Conservation (phyloP, 2,113 vertebrate species). For the Phrynocephalus versicolor region DNA sequence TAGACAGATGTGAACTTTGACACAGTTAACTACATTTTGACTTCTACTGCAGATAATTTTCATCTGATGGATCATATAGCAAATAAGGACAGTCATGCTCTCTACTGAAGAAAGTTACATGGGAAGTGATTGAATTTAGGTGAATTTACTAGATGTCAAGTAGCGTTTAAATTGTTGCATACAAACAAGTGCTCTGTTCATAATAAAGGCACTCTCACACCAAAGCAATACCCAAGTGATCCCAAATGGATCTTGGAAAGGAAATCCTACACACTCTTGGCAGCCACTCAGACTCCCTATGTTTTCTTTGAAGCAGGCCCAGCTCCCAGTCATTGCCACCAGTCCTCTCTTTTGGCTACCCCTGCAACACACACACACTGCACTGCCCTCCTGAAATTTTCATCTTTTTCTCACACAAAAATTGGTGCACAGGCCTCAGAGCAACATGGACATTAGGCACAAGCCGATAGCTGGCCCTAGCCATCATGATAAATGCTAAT, state of each 20-base stretch:
- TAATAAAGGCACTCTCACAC: neutral
- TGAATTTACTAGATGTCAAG: neutral
- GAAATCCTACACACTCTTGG: no score
- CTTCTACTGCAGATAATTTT: slow-evolving; percentile 62
- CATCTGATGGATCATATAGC: slow-evolving; percentile 38
- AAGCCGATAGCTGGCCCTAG: neutral
- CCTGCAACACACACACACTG: no score
- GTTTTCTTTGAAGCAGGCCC: neutral
- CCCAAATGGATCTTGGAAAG: neutral
- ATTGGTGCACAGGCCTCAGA: neutral
- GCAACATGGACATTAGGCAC: neutral
- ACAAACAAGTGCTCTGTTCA: neutral
- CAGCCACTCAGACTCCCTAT: neutral
- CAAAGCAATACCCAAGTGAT: neutral
- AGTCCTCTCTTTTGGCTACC: no score
- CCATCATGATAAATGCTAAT: neutral
- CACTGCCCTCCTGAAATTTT: neutral
- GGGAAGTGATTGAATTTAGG: slow-evolving; percentile 13
- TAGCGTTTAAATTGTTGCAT: neutral
- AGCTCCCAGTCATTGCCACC: neutral
- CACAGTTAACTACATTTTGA: slow-evolving; percentile 59
- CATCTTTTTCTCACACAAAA: no score
- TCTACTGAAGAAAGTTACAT: slow-evolving; percentile 11
- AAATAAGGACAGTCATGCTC: slow-evolving; percentile 25
- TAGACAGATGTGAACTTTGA: slow-evolving; percentile 63